Percentiles rank a stretch among this genome's conserved stretches.
These are phyloP conservation scores for Phrynocephalus vlangalii DNA, from an alignment of 2,797 vertebrate species.

Conservation along the genomic window DNA sequence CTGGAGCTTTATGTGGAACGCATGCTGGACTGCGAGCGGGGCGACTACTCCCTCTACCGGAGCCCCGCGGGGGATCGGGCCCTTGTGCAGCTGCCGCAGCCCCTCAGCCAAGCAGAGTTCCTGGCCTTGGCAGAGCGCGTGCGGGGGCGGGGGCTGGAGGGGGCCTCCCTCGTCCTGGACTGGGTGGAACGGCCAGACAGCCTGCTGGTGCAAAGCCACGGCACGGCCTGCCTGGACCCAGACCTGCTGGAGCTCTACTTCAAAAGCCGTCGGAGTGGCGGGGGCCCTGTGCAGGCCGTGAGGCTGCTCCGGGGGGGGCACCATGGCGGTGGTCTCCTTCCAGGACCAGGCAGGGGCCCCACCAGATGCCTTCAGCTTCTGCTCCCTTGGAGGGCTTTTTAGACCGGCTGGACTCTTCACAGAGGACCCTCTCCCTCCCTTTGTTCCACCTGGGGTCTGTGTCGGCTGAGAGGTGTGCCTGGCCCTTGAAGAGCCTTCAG, in stretches of 20 bases:
- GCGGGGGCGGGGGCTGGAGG: constrained; percentile 62
- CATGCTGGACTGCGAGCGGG: constrained; percentile 58
- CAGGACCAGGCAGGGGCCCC: constrained; percentile 76
- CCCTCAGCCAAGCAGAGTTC: constrained; percentile 71
- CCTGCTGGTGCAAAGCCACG: constrained; percentile 75
- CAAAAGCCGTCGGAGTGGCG: constrained; percentile 78
- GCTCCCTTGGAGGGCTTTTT: no score
- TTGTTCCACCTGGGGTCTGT: no score
- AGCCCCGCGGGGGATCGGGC: constrained; percentile 62
- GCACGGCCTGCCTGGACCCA: not conserved
- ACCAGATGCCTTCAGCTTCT: no score
- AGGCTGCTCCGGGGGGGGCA: constrained; percentile 62
- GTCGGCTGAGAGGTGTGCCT: no score
- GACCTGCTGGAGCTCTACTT: constrained; percentile 85
- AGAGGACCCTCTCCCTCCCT: no score
- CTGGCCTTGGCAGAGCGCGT: constrained; percentile 63
- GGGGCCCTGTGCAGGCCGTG: constrained; percentile 75
- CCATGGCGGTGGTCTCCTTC: constrained; percentile 80
- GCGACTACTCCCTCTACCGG: constrained; percentile 60
- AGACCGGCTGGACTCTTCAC: no score
- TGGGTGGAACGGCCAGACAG: constrained; percentile 74
- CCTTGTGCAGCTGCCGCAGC: constrained; percentile 76
- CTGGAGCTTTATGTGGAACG: constrained; percentile 81
- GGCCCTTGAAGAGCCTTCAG: no score
- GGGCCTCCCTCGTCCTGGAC: constrained; percentile 71